Evolutionary conservation across 2,113 vertebrate species (phyloP).

Genomic region (Megalops atlanticus): DNA sequence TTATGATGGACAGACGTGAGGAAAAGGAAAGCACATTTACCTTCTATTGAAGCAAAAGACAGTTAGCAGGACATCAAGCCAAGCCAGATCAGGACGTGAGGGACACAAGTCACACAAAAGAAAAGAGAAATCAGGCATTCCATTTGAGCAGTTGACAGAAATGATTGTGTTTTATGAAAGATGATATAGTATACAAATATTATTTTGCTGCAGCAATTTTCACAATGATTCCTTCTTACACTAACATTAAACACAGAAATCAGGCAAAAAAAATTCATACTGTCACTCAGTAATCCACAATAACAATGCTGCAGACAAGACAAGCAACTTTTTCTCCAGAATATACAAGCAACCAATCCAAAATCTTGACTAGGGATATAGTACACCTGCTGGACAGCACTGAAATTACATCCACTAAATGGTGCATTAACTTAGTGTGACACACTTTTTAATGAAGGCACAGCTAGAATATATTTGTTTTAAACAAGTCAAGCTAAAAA

Average conservation of each 20-base stretch:
- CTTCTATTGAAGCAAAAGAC: conserved; percentile 81
- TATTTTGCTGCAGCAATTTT: no score
- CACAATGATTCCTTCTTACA: no score
- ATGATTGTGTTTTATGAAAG: not conserved
- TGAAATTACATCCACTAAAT: not conserved
- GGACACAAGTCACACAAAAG: conserved; percentile 33
- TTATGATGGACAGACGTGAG: conserved; percentile 31
- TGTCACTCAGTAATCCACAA: no score
- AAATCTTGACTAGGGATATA: not conserved
- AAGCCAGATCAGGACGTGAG: conserved; percentile 59
- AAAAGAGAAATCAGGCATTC: conserved; percentile 44
- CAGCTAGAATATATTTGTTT: not conserved
- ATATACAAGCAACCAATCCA: not conserved
- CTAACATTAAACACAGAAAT: no score
- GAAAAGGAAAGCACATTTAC: conserved; percentile 74
- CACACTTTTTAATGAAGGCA: not conserved
- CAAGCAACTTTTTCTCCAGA: not conserved
- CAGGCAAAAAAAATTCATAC: no score
- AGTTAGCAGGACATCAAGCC: conserved; percentile 65
- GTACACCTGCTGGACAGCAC: not conserved
- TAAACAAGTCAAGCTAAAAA: not conserved
- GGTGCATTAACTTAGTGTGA: not conserved
- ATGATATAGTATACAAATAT: no score
- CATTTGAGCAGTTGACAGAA: conserved; percentile 12
- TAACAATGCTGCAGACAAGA: no score